Evolutionary conservation across 2,888 invertebrate species (phyloP), one percentile per base, ranked within the genome.

Genomic region (Clivina fossor): DNA sequence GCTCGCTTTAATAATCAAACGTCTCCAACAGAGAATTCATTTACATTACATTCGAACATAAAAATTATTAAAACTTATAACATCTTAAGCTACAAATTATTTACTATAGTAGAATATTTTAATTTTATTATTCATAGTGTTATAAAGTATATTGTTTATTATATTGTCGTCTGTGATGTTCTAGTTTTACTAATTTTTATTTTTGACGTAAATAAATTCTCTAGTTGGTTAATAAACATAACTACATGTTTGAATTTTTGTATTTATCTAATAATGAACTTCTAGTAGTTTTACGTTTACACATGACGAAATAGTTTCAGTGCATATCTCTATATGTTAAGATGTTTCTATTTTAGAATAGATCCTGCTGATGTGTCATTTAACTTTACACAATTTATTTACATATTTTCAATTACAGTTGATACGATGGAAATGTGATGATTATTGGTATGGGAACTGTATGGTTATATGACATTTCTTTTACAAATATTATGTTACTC

Each of bases 271-370:
- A 41, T 20, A 33, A 49, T 38, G 37, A 37, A 37, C 37, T 44
- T 30, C n/a, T 16, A 26, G 11, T 48, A 49, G 19, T 49, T 49
- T 48, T 37, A n/a, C 26, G 49, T 49, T 49, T 19, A 32, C 47
- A 47, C 33, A 30, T 33, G 20, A 35, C 33, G 30, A 50, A 18
- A 30, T 54, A 47, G 22, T 55, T 47, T 55, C 47, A 37, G 55
- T 46, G 55, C 55, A 55, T 55, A 55, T 54, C 37, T n/a, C n/a
- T 46, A 46, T 51, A 51, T 18, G 24, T 41, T 51, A 51, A 43
- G 51, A 51, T 51, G 43, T 41, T 51, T 51, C 51, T 51, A 51
- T 35, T 53, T 22, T 53, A 53, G 53, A 43, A 33, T 53, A 51
- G 51, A 51, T 41, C 26, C 9, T 30, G 19, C 30, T 51, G 24